Evolutionary conservation across 2,797 vertebrate species (phyloP).

Genomic region (Urophycis tenuis): DNA sequence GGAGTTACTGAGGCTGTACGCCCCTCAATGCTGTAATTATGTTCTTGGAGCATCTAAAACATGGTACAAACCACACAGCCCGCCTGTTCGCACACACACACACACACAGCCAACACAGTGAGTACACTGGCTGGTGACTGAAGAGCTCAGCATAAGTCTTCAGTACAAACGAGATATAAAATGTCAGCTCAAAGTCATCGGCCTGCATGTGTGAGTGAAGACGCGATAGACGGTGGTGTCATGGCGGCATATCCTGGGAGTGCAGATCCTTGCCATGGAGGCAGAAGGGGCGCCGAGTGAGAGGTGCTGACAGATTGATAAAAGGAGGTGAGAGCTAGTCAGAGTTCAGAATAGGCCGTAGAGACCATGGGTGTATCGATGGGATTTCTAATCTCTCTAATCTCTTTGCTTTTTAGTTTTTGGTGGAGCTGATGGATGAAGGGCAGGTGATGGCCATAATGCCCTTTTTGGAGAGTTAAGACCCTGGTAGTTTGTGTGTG

Average conservation of each 20-base stretch:
- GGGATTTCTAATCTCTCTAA: too few relatives aligned
- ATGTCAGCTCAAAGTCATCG: too few relatives aligned
- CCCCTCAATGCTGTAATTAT: background rate
- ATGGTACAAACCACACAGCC: background rate
- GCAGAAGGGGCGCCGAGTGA: background rate
- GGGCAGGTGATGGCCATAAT: background rate
- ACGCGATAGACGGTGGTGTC: background rate
- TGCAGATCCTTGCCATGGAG: too few relatives aligned
- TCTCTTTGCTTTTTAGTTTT: background rate
- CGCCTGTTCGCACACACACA: background rate
- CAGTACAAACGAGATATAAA: background rate
- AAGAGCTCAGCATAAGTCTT: background rate
- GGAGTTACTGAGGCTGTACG: background rate
- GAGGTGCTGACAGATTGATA: background rate
- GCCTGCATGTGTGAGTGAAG: background rate
- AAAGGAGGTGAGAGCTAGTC: background rate
- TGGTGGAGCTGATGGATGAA: background rate
- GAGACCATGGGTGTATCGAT: too few relatives aligned
- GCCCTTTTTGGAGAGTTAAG: background rate
- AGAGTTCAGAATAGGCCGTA: background rate
- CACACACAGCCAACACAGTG: background rate
- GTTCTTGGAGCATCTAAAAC: background rate
- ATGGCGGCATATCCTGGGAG: background rate
- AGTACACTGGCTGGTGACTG: background rate
- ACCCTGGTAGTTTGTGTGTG: background rate